Conservation (phyloP, 2,113 vertebrate species). For the Hiodon alosoides region DNA sequence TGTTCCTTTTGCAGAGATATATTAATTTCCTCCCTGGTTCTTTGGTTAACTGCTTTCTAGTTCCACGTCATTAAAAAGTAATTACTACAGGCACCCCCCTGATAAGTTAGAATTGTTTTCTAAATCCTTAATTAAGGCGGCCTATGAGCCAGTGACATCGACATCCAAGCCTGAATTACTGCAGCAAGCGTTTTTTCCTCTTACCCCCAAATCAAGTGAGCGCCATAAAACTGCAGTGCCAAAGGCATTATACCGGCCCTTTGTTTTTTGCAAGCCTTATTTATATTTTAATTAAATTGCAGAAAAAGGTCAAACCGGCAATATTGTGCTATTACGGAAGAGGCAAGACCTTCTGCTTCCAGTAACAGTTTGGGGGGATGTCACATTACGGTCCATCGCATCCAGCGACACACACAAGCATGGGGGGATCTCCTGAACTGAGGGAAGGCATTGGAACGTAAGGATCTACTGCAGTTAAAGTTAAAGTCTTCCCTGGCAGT, state of each 20-base stretch:
- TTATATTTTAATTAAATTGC: constrained; percentile 6
- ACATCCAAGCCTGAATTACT: background rate
- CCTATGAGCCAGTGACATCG: background rate
- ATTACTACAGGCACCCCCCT: constrained; percentile 24
- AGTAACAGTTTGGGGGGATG: background rate
- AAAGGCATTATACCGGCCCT: background rate
- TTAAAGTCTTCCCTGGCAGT: background rate
- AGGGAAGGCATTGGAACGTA: background rate
- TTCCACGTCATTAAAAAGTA: constrained; percentile 32
- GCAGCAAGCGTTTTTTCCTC: background rate
- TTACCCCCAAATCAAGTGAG: background rate
- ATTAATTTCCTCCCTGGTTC: constrained; percentile 7
- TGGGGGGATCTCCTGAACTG: background rate
- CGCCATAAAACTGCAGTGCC: background rate
- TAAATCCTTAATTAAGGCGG: constrained; percentile 26
- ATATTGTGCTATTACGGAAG: constrained; percentile 4
- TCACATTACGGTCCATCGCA: background rate
- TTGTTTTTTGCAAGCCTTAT: constrained; percentile 18
- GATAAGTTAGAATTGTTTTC: constrained; percentile 33
- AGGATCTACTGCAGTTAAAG: background rate
- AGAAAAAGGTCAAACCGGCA: constrained; percentile 29
- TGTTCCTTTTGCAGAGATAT: constrained; percentile 4
- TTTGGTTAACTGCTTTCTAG: constrained; percentile 15
- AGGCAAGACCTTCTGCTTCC: background rate
- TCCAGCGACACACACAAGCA: background rate